phyloP scores from a whole-genome alignment of 2,797 vertebrate species.

The Sebastes reedi region DNA sequence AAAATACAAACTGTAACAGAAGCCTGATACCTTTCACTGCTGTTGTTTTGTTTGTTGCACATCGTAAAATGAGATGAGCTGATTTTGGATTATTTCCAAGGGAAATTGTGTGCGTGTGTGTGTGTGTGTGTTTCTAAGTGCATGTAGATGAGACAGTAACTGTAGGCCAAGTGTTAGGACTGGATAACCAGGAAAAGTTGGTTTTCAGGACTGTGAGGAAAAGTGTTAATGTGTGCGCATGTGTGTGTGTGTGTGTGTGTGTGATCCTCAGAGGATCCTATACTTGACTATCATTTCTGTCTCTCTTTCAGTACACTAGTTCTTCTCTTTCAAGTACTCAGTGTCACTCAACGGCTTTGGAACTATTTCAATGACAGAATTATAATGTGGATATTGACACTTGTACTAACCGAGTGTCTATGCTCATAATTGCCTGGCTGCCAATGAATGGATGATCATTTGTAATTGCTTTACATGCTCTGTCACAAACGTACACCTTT shows the following conservation, averaged over 20 bases:
- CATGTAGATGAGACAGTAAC: constrained; percentile 20
- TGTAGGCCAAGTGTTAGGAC: constrained; percentile 39
- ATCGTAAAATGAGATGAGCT: constrained; percentile 62
- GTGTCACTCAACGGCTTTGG: background rate
- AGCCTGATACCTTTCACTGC: constrained; percentile 62
- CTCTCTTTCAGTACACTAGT: background rate
- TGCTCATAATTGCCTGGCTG: background rate
- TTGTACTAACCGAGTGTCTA: background rate
- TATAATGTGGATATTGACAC: background rate
- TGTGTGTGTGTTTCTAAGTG: background rate
- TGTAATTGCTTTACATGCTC: background rate
- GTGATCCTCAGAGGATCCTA: background rate
- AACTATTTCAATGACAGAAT: background rate
- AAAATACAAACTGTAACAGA: constrained; percentile 52
- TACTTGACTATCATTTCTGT: background rate
- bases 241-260: no score
- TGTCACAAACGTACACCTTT: background rate
- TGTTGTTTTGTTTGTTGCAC: constrained; percentile 58
- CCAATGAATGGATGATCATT: background rate
- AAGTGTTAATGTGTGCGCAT: background rate
- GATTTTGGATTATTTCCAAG: constrained; percentile 48
- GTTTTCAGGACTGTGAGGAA: constrained; percentile 56
- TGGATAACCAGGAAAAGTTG: constrained; percentile 51
- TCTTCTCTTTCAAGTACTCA: background rate
- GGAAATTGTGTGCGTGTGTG: background rate